Conservation (phyloP, 2,113 vertebrate species). For the Lophotis ruficrista region DNA sequence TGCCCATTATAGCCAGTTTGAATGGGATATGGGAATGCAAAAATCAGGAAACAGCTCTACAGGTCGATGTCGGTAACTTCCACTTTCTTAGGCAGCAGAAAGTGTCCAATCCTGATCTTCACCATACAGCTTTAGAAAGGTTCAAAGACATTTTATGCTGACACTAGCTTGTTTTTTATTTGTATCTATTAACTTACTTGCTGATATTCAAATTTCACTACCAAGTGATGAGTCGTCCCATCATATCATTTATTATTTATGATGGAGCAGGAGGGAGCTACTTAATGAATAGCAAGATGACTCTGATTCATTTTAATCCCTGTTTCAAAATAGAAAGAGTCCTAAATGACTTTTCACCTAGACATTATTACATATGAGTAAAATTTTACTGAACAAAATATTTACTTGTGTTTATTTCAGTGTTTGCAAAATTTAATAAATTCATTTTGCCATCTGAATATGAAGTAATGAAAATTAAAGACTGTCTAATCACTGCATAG, state of each 20-base stretch:
- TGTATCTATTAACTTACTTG: neutral
- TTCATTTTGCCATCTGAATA: neutral
- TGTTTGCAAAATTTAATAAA: conserved; percentile 13
- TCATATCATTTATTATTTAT: neutral
- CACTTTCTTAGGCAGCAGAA: neutral
- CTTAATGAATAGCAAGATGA: neutral
- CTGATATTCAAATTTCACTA: conserved; percentile 20
- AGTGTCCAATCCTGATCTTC: neutral
- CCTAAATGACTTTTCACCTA: neutral
- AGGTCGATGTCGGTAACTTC: neutral
- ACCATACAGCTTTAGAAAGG: neutral
- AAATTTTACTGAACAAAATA: neutral
- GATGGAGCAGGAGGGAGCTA: neutral
- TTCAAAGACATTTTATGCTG: neutral
- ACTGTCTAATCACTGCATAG: neutral
- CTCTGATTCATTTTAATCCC: neutral
- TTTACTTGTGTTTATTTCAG: neutral
- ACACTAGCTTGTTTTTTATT: neutral
- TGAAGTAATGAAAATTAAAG: conserved; percentile 13
- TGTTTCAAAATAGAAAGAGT: conserved; percentile 8
- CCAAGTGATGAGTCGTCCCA: neutral
- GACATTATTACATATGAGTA: neutral
- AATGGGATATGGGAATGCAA: neutral
- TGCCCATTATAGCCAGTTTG: neutral
- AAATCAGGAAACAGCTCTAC: neutral